Evolutionary conservation across 2,113 vertebrate species (phyloP), one percentile per base, ranked within the genome.

Genomic region (Setophaga kirtlandii): DNA sequence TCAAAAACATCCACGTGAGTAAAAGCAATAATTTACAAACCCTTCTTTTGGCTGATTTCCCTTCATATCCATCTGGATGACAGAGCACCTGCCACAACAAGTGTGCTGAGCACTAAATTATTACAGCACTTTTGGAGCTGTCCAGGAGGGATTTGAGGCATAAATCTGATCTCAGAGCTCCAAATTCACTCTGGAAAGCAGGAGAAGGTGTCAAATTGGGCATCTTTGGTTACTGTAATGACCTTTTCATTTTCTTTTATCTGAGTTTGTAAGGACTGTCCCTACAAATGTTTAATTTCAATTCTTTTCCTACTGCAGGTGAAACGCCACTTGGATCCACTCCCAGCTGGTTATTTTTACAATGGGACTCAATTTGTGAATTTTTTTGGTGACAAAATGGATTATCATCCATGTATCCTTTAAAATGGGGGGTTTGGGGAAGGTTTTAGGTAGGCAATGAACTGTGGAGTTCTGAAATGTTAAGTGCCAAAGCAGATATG

Each of bases 331-430:
- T 96, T 99, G 97, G 99, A 99, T 58, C 99, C 98, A 0, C 98
- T 99, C 5, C 99, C 99, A 88, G 97, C 98, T 56, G 99, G 99
- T 74, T 99, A 98, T 96, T 99, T 99, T 97, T 99, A 99, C 97
- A 99, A 99, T 5, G 99, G 99, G 53, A 98, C 98, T 47, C 99
- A 99, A 63, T 99, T 98, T 94, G 98, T 99, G 41, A 99, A 98
- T 95, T 99, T 99, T 93, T 99, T 99, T 97, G 99, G 99, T 81
- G 99, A 99, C 71, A 99, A 99, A 95, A 98, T 97, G 83, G 98
- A 97, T 97, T 98, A 98, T 96, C 99, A 99, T 89, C 99, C 99
- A 37, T 35, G 99, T 99, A 99, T 99, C 99, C 98, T 99, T 99
- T 44, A 4, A 41, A 25, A 21, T 4, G 6, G 17, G 5, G 3